Base-by-base conservation (phyloP, 2,113 vertebrate genomes). In the Acanthochromis polyacanthus region DNA sequence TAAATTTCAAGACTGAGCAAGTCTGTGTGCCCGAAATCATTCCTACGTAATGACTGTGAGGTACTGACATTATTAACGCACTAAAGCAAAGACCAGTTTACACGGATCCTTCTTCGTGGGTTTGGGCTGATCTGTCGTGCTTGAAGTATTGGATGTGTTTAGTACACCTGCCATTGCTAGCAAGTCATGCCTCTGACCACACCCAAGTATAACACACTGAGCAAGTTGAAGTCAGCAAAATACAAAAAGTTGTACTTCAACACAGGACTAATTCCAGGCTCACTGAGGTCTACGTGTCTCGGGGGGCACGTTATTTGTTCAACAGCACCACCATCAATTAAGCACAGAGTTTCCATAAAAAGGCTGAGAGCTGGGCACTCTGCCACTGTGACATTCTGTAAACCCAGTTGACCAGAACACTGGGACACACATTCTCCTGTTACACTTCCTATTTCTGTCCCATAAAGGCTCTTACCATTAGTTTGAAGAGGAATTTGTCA, bases 381-480 rank as follows among this genome's bases (percentile, higher is more conserved):
- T 2, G 84, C 87, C 85, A 86, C 8, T 5, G 66, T 65, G 76
- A 71, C 82, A 88, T 89, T 92, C 80, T 89, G 62, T 76, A 63
- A 76, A 88, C 38, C 53, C 63, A 83, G 79, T 60, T 80, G 75
- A 90, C 80, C 86, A 87, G 84, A 91, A 88, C 83, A 25, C 65
- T 6, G 32, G 84, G 84, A 88, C 81, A 81, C 79, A 65, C 60
- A 78, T 81, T 66, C 81, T 83, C 75, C 73, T 32, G 62, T 81
- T 90, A 77, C 80, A 87, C 83, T 89, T 91, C 78, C 86, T 76
- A 85, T 91, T 90, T 87, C 70, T 81, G 83, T 86, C 81, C 73
- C 43, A 79, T 74, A 80, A 83, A 85, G 55, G 36, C 73, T 19
- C 45, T 38, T 30, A 9, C 77, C 57, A 65, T 56, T 56, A 58